Evolutionary conservation across 1,140 invertebrate species (phyloP).

Genomic region (Leptinotarsa lineolata): DNA sequence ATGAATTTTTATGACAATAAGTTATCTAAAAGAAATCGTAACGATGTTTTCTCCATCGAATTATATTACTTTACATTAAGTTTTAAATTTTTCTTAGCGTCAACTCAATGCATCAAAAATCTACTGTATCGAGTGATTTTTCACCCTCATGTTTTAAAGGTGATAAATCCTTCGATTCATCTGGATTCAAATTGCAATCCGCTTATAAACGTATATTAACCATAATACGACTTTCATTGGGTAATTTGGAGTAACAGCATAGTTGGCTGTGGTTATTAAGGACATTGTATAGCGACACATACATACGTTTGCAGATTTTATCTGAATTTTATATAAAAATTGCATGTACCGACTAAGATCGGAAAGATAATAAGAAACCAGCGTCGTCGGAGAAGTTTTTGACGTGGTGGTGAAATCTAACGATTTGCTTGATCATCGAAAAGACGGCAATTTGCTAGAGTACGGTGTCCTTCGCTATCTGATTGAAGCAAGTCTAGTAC

Average conservation of each 20-base stretch:
- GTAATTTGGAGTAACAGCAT: conserved; percentile 3
- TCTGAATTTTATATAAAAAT: conserved; percentile 9
- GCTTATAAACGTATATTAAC: neutral
- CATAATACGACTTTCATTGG: conserved; percentile 8
- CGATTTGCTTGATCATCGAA: no score
- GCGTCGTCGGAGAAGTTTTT: neutral
- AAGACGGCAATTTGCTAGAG: no score
- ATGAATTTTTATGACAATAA: no score
- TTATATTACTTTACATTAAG: no score
- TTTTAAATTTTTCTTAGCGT: no score
- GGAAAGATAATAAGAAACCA: neutral
- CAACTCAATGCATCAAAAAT: no score
- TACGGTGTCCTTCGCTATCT: no score
- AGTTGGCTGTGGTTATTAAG: conserved; percentile 5
- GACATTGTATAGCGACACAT: neutral
- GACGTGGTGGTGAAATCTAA: no score
- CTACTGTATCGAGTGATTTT: neutral
- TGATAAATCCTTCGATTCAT: neutral
- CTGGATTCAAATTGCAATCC: neutral
- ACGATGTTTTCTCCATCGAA: no score
- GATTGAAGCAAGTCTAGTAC: no score
- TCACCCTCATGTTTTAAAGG: neutral
- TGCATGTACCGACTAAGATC: neutral
- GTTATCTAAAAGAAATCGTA: no score
- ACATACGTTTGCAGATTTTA: neutral